Percentiles rank a stretch among this genome's conserved stretches.
phyloP scores from a whole-genome alignment of 2,797 vertebrate genomes.

The Zalophus californianus region DNA sequence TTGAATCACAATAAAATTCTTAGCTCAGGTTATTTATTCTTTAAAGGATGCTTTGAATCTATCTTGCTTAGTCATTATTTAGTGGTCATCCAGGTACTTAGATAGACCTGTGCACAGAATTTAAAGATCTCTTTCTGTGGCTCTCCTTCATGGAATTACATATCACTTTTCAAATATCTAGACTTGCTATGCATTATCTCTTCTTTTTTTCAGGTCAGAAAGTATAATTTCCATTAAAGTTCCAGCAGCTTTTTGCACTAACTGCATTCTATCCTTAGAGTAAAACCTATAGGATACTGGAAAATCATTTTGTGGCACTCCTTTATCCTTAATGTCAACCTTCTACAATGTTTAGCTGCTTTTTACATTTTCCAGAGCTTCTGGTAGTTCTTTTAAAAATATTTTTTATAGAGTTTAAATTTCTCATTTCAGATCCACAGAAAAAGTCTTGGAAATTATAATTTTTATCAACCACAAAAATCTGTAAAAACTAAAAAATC shows the following conservation, averaged over 20 bases:
- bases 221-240: not conserved
- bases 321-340: not conserved
- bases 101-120: not conserved
- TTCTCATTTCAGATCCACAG: not conserved
- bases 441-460: not conserved
- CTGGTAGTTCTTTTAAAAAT: not conserved
- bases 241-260: not conserved
- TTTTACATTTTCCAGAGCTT: not conserved
- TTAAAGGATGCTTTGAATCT: not conserved
- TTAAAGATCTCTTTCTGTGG: not conserved
- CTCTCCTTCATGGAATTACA: not conserved
- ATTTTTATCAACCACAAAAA: not conserved
- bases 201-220: not conserved
- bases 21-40: not conserved
- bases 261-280: not conserved
- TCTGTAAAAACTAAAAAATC: not conserved
- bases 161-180: not conserved
- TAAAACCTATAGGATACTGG: not conserved
- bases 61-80: not conserved
- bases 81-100: not conserved
- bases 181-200: not conserved
- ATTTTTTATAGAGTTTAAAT: not conserved
- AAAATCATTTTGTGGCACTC: not conserved
- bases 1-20: constrained; percentile 15
- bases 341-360: not conserved